Evolutionary conservation across 2,113 vertebrate genomes (phyloP), one percentile per base, ranked within the genome.

Genomic region (Genyomyrus donnyi): DNA sequence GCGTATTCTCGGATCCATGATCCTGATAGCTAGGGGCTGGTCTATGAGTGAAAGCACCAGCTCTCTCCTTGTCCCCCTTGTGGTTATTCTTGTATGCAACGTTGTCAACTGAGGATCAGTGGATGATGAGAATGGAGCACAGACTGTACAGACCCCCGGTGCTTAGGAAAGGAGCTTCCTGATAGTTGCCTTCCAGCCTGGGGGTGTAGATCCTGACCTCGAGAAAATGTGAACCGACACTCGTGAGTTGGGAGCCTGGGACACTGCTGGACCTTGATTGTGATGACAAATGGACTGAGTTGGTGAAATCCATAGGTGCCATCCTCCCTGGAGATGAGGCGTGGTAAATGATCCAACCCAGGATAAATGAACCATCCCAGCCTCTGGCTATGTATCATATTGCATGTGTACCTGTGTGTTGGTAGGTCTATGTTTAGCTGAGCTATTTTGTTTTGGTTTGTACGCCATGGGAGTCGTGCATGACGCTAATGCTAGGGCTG

Each of bases 361-460:
- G 42, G 17, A 9, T 42, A 2, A 35, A 53, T 58, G 17, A 35
- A 35, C 31, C 50, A 53, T 62, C 31, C 13, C 4, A 45, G 17
- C 21, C 87, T 17, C 15, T 35, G 87, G 62, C 66, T 27, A 27
- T 88, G 86, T 88, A 31, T n/a, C 15, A 52, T 89, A 45, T 70
- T 85, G 89, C 13, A 31, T 35, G 27, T 62, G 13, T 62, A 50
- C 24, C 39, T 88, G 24, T 74, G 88, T 88, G 88, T 87, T 35
- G 13, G 39, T 15, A 48, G 45, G 50, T 58, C 53, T 86, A 83
- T 85, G 89, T 85, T 42, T 62, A 45, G 56, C 39, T 49, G 83
- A 58, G 91, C 87, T 91, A 90, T 93, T 94, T 93, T 94, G 90
- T 46, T 45, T 19, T 10, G 62, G 11, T 50, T 89, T 80, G 31